phyloP scores from a whole-genome alignment of 2,113 vertebrate genomes.

The Clarias gariepinus region DNA sequence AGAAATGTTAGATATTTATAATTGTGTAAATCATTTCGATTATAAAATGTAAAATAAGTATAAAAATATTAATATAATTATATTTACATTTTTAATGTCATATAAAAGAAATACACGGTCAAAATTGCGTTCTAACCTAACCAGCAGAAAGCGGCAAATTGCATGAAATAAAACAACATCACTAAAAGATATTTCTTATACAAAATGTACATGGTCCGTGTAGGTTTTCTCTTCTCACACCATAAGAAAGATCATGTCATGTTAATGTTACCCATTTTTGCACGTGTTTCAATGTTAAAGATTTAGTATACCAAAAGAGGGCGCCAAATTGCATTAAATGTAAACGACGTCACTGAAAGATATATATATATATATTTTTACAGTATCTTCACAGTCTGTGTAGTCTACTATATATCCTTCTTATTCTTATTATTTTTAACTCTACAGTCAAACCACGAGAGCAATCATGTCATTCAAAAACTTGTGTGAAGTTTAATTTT shows the following conservation, averaged over 20 bases:
- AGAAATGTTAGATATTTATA: neutral
- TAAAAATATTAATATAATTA: neutral
- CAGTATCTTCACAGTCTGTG: neutral
- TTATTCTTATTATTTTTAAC: neutral
- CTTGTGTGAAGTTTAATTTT: neutral
- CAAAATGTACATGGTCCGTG: neutral
- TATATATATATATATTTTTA: neutral
- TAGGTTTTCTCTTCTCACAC: no score
- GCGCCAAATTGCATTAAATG: neutral
- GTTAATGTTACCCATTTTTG: neutral
- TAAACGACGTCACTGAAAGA: neutral
- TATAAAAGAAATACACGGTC: neutral
- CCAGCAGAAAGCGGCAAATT: neutral
- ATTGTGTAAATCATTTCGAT: neutral
- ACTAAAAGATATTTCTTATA: neutral
- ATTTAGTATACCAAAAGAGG: neutral
- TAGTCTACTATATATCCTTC: neutral
- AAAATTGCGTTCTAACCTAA: neutral
- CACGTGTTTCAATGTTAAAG: neutral
- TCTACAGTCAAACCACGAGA: neutral
- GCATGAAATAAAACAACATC: neutral
- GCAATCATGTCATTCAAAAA: neutral
- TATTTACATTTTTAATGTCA: neutral
- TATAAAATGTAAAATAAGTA: neutral
- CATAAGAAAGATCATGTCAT: no score